phyloP scores from a whole-genome alignment of 2,797 vertebrate genomes.

The Coluber constrictor region DNA sequence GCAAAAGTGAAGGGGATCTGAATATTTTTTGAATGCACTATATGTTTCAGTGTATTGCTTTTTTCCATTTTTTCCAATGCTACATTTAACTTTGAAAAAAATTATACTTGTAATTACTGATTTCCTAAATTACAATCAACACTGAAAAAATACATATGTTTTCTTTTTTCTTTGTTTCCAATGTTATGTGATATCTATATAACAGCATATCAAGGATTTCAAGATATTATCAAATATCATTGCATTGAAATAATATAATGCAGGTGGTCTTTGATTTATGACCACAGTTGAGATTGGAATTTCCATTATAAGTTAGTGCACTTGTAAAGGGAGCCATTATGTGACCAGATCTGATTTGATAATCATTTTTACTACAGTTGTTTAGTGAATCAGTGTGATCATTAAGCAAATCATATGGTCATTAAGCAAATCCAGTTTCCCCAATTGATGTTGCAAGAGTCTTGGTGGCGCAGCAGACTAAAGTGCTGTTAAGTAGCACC shows the following conservation, averaged over 20 bases:
- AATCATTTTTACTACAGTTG: not conserved
- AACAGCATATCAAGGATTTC: not conserved
- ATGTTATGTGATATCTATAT: not conserved
- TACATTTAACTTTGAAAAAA: not conserved
- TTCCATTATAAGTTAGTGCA: not conserved
- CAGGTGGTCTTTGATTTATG: not conserved
- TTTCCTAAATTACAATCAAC: not conserved
- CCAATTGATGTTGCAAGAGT: not conserved
- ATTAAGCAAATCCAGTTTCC: not conserved
- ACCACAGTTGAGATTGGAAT: not conserved
- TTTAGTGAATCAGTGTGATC: not conserved
- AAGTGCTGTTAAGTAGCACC: too few relatives aligned
- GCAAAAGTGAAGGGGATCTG: not conserved
- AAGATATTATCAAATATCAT: not conserved
- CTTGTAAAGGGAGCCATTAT: not conserved
- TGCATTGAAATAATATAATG: not conserved
- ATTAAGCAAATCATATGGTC: not conserved
- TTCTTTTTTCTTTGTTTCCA: not conserved
- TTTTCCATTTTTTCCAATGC: not conserved
- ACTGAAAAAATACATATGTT: not conserved
- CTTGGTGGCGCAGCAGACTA: too few relatives aligned
- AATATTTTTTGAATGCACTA: not conserved
- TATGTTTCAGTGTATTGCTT: not conserved
- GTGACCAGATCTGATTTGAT: not conserved
- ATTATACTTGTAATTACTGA: not conserved